These are phyloP conservation scores for Sitta europaea DNA, from an alignment of 2,113 vertebrate genomes.

Conservation along the genomic window DNA sequence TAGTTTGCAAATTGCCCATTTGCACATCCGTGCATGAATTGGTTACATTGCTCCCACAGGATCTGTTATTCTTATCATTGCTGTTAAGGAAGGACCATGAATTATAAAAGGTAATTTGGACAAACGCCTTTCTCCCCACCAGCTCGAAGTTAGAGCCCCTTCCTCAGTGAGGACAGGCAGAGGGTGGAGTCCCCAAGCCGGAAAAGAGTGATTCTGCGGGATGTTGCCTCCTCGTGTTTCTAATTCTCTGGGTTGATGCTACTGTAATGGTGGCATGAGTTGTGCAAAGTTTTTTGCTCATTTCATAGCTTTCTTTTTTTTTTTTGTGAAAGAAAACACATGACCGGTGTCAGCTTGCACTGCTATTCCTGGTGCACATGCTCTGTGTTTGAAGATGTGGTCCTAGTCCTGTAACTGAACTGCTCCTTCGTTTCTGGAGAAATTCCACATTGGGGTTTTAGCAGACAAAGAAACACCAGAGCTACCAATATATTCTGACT, in stretches of 20 bases:
- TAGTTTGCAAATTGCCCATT: constrained; percentile 75
- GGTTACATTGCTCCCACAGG: constrained; percentile 11
- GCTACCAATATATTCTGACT: neutral
- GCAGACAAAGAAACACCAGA: neutral
- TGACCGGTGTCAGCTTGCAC: neutral
- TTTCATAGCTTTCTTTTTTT: neutral
- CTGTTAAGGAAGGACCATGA: constrained; percentile 26
- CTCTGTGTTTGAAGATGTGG: neutral
- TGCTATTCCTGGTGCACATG: neutral
- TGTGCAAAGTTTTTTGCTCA: neutral
- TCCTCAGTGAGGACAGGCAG: neutral
- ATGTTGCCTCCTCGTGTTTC: neutral
- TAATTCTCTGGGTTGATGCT: neutral
- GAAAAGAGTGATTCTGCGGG: neutral
- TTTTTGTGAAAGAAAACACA: neutral
- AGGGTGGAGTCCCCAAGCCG: neutral
- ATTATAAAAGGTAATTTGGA: constrained; percentile 51
- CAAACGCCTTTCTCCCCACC: neutral
- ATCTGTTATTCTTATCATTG: neutral
- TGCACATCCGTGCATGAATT: constrained; percentile 49
- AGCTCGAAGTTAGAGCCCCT: neutral
- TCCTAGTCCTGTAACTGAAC: neutral
- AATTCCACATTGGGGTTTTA: neutral
- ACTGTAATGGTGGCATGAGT: neutral
- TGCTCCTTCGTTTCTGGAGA: neutral